These are phyloP conservation scores for Diabrotica balteata DNA, from an alignment of 2,888 invertebrate species.

Conservation along the genomic window DNA sequence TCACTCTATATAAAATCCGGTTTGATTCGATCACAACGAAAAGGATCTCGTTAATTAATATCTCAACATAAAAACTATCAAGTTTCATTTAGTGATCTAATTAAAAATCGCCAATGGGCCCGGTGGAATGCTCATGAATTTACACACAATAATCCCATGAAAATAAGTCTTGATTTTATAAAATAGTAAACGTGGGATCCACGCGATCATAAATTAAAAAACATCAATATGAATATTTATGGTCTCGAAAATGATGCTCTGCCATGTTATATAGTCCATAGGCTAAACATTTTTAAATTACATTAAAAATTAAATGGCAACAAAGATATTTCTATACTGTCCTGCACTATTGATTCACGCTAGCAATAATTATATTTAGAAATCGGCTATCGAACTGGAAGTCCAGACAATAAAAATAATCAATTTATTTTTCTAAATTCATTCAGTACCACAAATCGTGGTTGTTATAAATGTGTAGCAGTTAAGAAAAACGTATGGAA, in stretches of 20 bases:
- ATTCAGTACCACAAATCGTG: too few species aligned
- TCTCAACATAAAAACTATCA: constrained; percentile 11
- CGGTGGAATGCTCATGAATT: constrained; percentile 29
- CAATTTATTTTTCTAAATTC: too few species aligned
- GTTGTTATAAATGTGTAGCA: too few species aligned
- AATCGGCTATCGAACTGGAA: too few species aligned
- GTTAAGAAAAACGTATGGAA: too few species aligned
- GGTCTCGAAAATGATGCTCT: constrained; percentile 3
- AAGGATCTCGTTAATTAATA: constrained; percentile 6
- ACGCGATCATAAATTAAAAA: constrained; percentile 11
- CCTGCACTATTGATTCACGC: too few species aligned
- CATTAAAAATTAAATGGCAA: neutral
- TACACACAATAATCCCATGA: constrained; percentile 35
- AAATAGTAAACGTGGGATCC: constrained; percentile 24
- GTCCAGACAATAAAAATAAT: too few species aligned
- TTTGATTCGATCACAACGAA: too few species aligned
- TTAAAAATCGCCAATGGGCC: constrained; percentile 29
- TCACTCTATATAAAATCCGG: too few species aligned
- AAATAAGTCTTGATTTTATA: constrained; percentile 28
- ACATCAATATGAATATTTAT: constrained; percentile 20
- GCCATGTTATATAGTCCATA: constrained; percentile 3
- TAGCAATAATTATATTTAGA: too few species aligned
- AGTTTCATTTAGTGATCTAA: constrained; percentile 26
- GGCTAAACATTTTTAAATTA: neutral
- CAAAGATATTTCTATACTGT: neutral